Conservation (phyloP, 2,888 invertebrate species). For the Choreutis nemorana region DNA sequence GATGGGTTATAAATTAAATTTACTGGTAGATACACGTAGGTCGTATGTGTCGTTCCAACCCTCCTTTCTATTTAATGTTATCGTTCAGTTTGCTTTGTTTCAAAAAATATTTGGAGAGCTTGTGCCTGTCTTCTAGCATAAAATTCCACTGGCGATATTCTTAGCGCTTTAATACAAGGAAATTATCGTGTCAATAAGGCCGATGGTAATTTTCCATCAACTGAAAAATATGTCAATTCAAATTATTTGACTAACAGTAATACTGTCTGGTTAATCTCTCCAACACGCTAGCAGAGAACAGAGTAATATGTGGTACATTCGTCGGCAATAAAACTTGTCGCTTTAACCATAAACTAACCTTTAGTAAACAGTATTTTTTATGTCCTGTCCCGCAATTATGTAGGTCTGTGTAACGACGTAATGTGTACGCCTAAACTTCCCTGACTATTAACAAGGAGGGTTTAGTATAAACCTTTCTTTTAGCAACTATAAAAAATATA, state of each 20-base stretch:
- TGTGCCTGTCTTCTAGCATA: not conserved
- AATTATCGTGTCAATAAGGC: too few relatives aligned
- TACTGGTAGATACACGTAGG: too few relatives aligned
- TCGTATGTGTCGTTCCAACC: too few relatives aligned
- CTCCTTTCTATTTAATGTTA: too few relatives aligned
- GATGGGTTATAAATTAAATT: too few relatives aligned
- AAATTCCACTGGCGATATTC: too few relatives aligned
- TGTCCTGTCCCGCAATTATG: not conserved
- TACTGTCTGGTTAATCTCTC: too few relatives aligned
- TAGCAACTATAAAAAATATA: too few relatives aligned
- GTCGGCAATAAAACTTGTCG: slow-evolving; percentile 9
- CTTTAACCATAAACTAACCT: not conserved
- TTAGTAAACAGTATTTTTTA: not conserved
- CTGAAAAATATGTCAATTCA: slow-evolving; percentile 2
- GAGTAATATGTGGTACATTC: slow-evolving; percentile 10
- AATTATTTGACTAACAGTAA: slow-evolving; percentile 1
- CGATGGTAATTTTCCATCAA: slow-evolving; percentile 6
- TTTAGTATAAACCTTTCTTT: too few relatives aligned
- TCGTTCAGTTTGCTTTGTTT: too few relatives aligned
- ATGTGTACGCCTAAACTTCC: not conserved
- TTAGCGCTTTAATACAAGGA: too few relatives aligned
- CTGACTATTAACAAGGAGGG: not conserved
- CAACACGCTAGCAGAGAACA: not conserved
- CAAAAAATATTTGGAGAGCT: slow-evolving; percentile 3
- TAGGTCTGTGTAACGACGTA: too few relatives aligned